phyloP scores from a whole-genome alignment of 2,888 invertebrate genomes.

The Ormyrus rosae region DNA sequence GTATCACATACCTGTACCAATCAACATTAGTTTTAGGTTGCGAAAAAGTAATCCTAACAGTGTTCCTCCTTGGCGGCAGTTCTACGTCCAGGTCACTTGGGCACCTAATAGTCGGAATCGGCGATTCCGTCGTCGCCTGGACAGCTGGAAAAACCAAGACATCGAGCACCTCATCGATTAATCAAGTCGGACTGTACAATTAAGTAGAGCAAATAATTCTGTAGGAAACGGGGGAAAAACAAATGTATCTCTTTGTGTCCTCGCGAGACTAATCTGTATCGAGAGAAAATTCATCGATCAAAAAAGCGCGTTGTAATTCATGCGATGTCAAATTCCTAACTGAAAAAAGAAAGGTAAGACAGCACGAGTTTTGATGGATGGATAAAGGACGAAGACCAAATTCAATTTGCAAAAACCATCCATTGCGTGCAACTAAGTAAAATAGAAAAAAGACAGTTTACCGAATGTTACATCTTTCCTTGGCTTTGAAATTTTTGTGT shows the following conservation, averaged over 20 bases:
- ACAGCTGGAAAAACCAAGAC: slow-evolving; percentile 76
- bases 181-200: slow-evolving; percentile 8
- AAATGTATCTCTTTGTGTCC: neutral
- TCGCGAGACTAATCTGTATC: neutral
- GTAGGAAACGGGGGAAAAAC: neutral
- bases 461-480: no score
- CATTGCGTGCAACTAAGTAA: no score
- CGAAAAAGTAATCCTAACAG: slow-evolving; percentile 77
- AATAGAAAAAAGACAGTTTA: no score
- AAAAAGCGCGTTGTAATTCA: slow-evolving; percentile 6
- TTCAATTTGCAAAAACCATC: no score
- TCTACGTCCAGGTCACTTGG: slow-evolving; percentile 80
- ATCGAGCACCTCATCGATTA: slow-evolving; percentile 17
- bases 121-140: slow-evolving; percentile 75
- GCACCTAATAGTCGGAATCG: slow-evolving; percentile 80
- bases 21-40: slow-evolving; percentile 82
- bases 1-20: slow-evolving; percentile 77
- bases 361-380: no score
- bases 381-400: no score
- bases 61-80: slow-evolving; percentile 76
- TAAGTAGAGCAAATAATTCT: slow-evolving; percentile 11
- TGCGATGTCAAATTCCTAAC: slow-evolving; percentile 3
- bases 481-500: no score
- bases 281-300: slow-evolving; percentile 40
- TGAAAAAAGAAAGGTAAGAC: neutral